phyloP scores from a whole-genome alignment of 2,888 invertebrate species.

The Taenaris catops region DNA sequence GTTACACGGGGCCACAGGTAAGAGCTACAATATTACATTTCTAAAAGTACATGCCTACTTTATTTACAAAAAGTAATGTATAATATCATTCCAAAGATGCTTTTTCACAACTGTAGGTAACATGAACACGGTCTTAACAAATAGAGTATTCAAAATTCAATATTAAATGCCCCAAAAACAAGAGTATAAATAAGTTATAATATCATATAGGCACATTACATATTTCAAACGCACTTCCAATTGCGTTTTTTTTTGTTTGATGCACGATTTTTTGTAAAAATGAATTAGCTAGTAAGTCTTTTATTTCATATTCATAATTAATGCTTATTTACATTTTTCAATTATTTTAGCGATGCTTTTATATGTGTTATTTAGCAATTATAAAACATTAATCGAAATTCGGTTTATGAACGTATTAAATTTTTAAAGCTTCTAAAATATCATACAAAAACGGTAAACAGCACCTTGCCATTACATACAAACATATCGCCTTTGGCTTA shows the following conservation, averaged over 20 bases:
- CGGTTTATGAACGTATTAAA: constrained; percentile 42
- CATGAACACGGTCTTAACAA: constrained; percentile 20
- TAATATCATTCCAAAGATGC: constrained; percentile 4
- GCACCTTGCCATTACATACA: constrained; percentile 64
- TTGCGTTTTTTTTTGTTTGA: constrained; percentile 11
- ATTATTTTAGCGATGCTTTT: neutral
- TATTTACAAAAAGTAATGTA: constrained; percentile 47
- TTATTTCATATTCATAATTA: constrained; percentile 16
- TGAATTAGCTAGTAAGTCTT: constrained; percentile 20
- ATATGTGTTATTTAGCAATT: constrained; percentile 4
- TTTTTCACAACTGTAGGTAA: constrained; percentile 15
- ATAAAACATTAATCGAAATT: constrained; percentile 35
- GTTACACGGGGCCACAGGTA: constrained; percentile 63
- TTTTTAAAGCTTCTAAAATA: constrained; percentile 57
- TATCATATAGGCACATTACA: constrained; percentile 27
- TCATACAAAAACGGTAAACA: constrained; percentile 49
- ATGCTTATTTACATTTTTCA: neutral
- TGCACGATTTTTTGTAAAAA: constrained; percentile 15
- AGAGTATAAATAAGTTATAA: constrained; percentile 22
- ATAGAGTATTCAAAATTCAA: constrained; percentile 12
- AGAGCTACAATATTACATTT: constrained; percentile 63
- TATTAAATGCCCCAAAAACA: constrained; percentile 21
- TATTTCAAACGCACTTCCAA: constrained; percentile 21
- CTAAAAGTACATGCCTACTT: constrained; percentile 37
- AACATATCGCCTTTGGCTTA: constrained; percentile 68